Base-by-base conservation (phyloP, 37 sponge, comb jelly and placozoan species). In the Corticium candelabrum region DNA sequence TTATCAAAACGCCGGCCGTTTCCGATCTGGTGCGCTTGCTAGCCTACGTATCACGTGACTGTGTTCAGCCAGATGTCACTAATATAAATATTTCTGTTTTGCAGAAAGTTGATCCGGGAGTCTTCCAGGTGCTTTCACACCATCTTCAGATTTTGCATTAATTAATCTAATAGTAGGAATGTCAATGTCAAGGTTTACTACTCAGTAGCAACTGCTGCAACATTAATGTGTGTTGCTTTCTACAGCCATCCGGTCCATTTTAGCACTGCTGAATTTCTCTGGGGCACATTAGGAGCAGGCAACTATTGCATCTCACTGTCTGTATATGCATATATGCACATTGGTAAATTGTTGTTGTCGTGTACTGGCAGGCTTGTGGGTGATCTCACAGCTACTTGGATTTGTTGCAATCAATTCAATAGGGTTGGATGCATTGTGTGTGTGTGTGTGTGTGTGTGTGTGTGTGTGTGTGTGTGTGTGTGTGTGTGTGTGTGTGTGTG, bases 61-160 rank as follows among this genome's bases (percentile, higher is more conserved):
- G n/a, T n/a, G n/a, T n/a, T n/a, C n/a, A n/a, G n/a, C n/a, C n/a
- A n/a, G n/a, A n/a, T n/a, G n/a, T n/a, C n/a, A n/a, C n/a, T n/a
- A 29, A 70, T 70, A 70, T 30, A 70, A 70, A 70, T 70, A 7
- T 70, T 70, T 70, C 73, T 70, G 5, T 70, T 70, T 70, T 15
- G 5, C 36, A 70, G 73, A 4, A 70, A 35, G 31, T 70, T 29
- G 73, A 70, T 34, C 73, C 73, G 5, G 73, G 73, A 7, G 73
- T 70, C 4, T 70, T 70, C 21, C 73, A 70, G 73, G 73, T 70
- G 21, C 56, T 43, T 11, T 43, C 56, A 21, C 56, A 21, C 56
- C 11, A 5, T 43, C 56, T 43, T 11, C 5, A 11, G 56, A 5
- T 43, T 43, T 11, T 43, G 56, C n/a, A n/a, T n/a, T 27, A 50